Base-by-base conservation (phyloP, 2,113 vertebrate genomes). In the Mungos mungo region DNA sequence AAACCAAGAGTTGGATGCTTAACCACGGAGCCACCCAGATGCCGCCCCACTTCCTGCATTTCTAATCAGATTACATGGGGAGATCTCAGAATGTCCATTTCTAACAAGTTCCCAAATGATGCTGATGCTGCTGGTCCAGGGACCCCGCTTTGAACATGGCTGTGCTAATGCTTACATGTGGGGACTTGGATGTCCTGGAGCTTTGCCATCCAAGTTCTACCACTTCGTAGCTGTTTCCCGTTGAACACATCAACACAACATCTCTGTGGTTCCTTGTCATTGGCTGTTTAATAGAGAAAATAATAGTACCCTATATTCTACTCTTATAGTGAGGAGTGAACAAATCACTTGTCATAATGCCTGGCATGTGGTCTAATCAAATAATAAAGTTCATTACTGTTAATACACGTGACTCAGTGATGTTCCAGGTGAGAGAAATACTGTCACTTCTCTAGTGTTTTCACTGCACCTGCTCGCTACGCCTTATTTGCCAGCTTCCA, bases 81-180 rank as follows among this genome's bases (percentile, higher is more conserved):
- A 7, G 8, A 3, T 18, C 7, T 7, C 7, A n/a, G 15, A 45
- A 5, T 87, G n/a, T 65, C 31, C 10, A 1, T 29, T 88, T 69
- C 33, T 54, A 23, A 15, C 1, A 38, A 1, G 9, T 80, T 21
- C 18, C 15, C 11, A n/a, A 31, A 50, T 5, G 16, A 2, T n/a
- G 6, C 2, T 10, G 35, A 1, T 29, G 21, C 1, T 76, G 29
- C 18, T 2, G 5, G 2, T 7, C 31, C 27, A 65, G 13, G 4
- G 7, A 38, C 11, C 31, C 4, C 9, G 41, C 15, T 13, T 52
- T 38, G 29, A n/a, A 15, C 72, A 52, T 3, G 2, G 8, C 7
- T 23, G 4, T 38, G 92, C 23, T 21, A 16, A 0, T 21, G 31
- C 15, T 52, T 63, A 35, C 21, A 3, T 0, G 18, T 1, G 9